Base-by-base conservation (phyloP, 1,140 invertebrate genomes). In the Drosophila pruinosa region DNA sequence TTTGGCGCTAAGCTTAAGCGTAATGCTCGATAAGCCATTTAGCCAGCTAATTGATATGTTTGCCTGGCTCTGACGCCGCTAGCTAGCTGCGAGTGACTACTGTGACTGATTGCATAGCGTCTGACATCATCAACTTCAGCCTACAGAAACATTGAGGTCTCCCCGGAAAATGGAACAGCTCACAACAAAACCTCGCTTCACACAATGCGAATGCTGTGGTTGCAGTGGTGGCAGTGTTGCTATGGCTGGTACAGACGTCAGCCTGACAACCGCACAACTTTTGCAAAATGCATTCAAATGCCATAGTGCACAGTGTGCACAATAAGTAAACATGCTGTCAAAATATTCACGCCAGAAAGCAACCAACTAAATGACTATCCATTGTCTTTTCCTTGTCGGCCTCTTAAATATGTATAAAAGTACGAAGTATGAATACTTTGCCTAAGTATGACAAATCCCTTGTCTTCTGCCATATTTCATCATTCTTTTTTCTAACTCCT, bases 311-410 rank as follows among this genome's bases (percentile, higher is more conserved):
- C 75, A 83, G 62, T 68, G 70, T 52, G 62, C 34, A 19, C 52
- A 57, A 62, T 72, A 73, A 62, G 73, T 58, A 72, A 75, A 54
- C 39, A 36, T 56, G 62, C 75, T 76, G 80, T 79, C 61, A 72
- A 82, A 83, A 73, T 85, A 76, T 79, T 83, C 79, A 85, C 80
- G 72, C 77, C 53, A 34, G n/a, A n/a, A n/a, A 34, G 38, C 15
- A 72, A 59, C 39, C 64, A 62, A 67, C 56, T 41, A 64, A 63
- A 70, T 74, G 73, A 64, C 57, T 65, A 43, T 62, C 56, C 63
- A 68, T 68, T 72, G 70, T 73, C 50, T 50, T 34, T 12, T 31
- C 22, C 43, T 52, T 45, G 38, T 7, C 41, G 31, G 56, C 39
- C 50, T 62, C 50, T 72, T 72, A 68, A 72, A 68, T 72, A 72